Conservation (phyloP, 2,888 invertebrate species). For the Idaea biselata region DNA sequence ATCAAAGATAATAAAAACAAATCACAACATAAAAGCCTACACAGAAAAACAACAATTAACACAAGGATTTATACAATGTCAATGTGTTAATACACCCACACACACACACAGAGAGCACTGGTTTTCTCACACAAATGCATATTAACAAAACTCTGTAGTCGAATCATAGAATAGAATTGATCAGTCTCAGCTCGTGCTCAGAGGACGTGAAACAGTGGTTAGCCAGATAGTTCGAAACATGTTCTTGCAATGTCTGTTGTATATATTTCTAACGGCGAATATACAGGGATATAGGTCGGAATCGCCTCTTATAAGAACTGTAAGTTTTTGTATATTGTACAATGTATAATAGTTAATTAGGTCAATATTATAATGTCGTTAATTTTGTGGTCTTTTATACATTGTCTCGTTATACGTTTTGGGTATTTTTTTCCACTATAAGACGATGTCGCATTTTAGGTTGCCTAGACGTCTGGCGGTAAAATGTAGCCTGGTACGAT, state of each 20-base stretch:
- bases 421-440: not conserved
- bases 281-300: conserved; percentile 40
- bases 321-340: conserved; percentile 39
- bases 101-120: not conserved
- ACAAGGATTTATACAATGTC: not conserved
- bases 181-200: conserved; percentile 21
- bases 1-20: not conserved
- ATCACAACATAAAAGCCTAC: not conserved
- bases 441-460: no score
- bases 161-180: conserved; percentile 17
- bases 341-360: not conserved
- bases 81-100: not conserved
- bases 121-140: conserved; percentile 1
- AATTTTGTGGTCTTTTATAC: not conserved
- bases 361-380: not conserved
- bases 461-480: no score
- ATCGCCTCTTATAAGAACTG: conserved; percentile 64
- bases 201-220: not conserved
- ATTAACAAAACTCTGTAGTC: conserved; percentile 14
- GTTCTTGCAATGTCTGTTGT: conserved; percentile 4
- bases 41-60: not conserved
- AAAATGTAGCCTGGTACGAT: no score
- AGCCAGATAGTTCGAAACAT: not conserved
- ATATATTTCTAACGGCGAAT: conserved; percentile 26
- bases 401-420: not conserved